Base-by-base conservation (phyloP, 2,113 vertebrate species). In the Brienomyrus brachyistius region DNA sequence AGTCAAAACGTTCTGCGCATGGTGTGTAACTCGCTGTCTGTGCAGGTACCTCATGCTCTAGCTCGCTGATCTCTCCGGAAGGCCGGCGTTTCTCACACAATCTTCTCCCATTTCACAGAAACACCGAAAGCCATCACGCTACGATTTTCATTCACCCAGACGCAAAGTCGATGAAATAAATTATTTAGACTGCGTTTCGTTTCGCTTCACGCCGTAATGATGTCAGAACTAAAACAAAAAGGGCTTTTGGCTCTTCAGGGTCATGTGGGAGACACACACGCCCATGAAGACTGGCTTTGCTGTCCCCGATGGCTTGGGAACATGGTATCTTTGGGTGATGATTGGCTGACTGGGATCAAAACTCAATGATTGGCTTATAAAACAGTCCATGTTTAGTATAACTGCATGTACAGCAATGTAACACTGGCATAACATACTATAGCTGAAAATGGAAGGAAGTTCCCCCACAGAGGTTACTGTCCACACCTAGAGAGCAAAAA, bases 161-260 rank as follows among this genome's bases (percentile, higher is more conserved):
- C 74, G 35, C 35, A 80, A 80, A 80, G 43, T 80, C 15, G 74
- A 80, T 80, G 35, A 80, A 43, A 35, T 40, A 19, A 80, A 80
- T 17, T 80, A 35, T 80, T 59, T 80, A 91, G 62, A 89, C 74
- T 74, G 35, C 35, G 51, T 52, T 66, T 56, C 45, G 19, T 83
- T 87, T 88, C 15, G 51, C 89, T n/a, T 77, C 51, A 88, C 59
- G 43, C 66, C 82, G 84, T 56, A 74, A 83, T 66, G n/a, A 66
- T 66, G 86, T 91, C 86, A 47, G 82, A 48, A 48, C 19, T 47
- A 48, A 47, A 84, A 84, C 21, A 48, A 84, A 84, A 84, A 10
- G 23, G 45, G 3, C 40, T 48, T 11, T 84, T 23, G 47, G 45
- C 31, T 40, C 31, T 77, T 77, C 15, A 5, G 70, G 82, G 40